Evolutionary conservation across 2,797 vertebrate species (phyloP).

Genomic region (Phyllotis vaccarum): DNA sequence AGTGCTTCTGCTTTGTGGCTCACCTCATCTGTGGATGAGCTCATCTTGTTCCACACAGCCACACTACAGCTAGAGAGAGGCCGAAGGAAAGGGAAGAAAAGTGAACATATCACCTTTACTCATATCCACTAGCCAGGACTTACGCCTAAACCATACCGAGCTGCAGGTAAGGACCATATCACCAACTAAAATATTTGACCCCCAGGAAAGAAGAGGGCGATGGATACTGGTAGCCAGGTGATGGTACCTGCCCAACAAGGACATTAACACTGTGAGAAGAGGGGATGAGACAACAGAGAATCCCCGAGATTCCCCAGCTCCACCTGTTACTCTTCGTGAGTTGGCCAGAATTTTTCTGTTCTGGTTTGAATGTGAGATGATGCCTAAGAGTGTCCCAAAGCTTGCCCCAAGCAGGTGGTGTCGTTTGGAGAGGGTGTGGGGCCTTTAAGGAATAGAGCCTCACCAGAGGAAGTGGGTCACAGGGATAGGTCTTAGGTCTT

Average conservation of each 20-base stretch:
- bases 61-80: neutral
- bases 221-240: neutral
- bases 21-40: neutral
- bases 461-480: neutral
- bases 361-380: neutral
- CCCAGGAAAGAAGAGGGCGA: neutral
- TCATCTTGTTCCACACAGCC: neutral
- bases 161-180: neutral
- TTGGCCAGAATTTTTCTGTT: neutral
- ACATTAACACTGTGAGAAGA: neutral
- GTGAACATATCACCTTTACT: neutral
- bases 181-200: neutral
- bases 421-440: neutral
- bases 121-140: neutral
- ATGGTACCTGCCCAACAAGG: neutral
- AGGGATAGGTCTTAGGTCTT: neutral
- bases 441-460: neutral
- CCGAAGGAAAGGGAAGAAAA: neutral
- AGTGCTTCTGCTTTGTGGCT: neutral
- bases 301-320: neutral
- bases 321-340: neutral
- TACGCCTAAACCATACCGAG: neutral
- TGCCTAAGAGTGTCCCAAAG: too few relatives aligned
- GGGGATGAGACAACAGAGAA: neutral
- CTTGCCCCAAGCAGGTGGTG: too few relatives aligned